Conservation (phyloP, 2,888 invertebrate species). For the Oscheius sp. region DNA sequence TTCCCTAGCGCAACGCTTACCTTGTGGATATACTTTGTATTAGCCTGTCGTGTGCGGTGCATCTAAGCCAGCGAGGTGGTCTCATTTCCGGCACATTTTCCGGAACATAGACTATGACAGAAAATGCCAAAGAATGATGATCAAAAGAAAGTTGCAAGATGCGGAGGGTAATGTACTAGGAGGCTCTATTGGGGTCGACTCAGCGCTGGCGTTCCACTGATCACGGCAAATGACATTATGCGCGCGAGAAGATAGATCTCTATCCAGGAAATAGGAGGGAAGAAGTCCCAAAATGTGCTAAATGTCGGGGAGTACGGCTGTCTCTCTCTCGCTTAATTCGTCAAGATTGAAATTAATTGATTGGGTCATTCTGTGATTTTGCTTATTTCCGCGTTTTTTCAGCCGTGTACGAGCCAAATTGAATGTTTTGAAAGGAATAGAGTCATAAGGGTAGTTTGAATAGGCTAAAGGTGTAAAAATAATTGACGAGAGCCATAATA, state of each 20-base stretch:
- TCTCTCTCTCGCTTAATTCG: background rate
- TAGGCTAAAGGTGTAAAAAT: background rate
- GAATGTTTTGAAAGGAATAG: no score
- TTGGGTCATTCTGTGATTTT: no score
- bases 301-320: slow-evolving; percentile 14
- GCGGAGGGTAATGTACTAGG: slow-evolving; percentile 36
- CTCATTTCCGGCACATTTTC: slow-evolving; percentile 31
- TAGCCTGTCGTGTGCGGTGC: slow-evolving; percentile 33
- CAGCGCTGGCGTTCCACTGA: slow-evolving; percentile 38
- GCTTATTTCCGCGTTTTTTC: no score
- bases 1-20: slow-evolving; percentile 4
- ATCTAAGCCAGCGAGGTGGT: slow-evolving; percentile 6
- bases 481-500: background rate
- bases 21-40: slow-evolving; percentile 32
- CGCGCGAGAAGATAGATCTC: slow-evolving; percentile 38
- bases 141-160: slow-evolving; percentile 1
- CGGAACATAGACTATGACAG: slow-evolving; percentile 1
- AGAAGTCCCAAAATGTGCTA: slow-evolving; percentile 32
- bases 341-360: no score
- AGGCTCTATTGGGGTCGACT: slow-evolving; percentile 36
- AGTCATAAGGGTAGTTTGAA: background rate
- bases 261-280: slow-evolving; percentile 36
- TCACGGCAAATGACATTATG: slow-evolving; percentile 38
- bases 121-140: background rate
- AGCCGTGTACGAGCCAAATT: no score